Base-by-base conservation (phyloP, 1,140 invertebrate genomes). In the Armadillidium nasatum region DNA sequence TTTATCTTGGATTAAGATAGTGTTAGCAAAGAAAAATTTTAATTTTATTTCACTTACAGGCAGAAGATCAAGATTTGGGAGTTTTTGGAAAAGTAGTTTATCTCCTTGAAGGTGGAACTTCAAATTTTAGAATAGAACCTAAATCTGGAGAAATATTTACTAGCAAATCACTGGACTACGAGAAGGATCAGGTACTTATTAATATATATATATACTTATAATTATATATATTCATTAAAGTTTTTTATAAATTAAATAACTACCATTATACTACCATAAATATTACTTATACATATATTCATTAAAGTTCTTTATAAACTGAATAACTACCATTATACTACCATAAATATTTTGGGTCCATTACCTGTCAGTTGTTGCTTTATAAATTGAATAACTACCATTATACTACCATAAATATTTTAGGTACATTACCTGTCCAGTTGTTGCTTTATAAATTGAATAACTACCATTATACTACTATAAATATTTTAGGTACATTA, bases 101-200 rank as follows among this genome's bases (percentile, higher is more conserved):
- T 83, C 91, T 89, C 22, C 87, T 94, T 45, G 92, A 93, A 0
- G 85, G 88, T 7, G 90, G 94, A 21, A 43, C 44, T 82, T 87
- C 93, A 66, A 92, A 92, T 0, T 94, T 95, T 82, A 86, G 84
- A 0, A 91, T 95, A 50, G 90, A 95, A 82, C 89, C 89, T 9
- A 87, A 89, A 46, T 93, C 89, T 7, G 93, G 93, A 0, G 89
- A 94, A 82, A 90, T 96, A 9, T 87, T 87, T 2, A 94, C 93
- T 0, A 90, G 89, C 70, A 86, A 87, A 9, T 87, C 91, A n/a
- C 84, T 95, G 70, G 93, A 95, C 84, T 96, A 93, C 84, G 94
- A 95, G 83, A 89, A 88, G 22, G 89, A 92, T 81, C 90, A 90
- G 85, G 90, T 92, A n/a, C n/a, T n/a, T n/a, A n/a, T n/a, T n/a